A percentile compares a stretch with the other conserved stretches of the same genome.
phyloP scores from a whole-genome alignment of 2,113 vertebrate genomes.

The Spermophilus dauricus region DNA sequence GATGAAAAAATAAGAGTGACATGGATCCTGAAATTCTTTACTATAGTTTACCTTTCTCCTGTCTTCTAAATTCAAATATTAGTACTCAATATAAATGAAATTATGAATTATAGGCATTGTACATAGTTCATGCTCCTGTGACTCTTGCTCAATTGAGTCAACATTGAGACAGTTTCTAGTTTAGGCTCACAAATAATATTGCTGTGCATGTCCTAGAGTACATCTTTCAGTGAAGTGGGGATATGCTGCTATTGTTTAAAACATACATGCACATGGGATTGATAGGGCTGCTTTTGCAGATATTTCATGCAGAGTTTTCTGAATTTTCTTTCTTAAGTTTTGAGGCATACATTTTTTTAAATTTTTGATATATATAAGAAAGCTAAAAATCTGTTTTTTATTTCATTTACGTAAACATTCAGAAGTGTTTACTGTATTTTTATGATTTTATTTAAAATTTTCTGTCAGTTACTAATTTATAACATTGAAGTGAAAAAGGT shows the following conservation, averaged over 20 bases:
- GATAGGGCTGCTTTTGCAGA: neutral
- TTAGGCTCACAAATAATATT: neutral
- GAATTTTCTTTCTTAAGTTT: neutral
- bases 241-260: neutral
- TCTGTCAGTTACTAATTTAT: neutral
- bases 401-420: neutral
- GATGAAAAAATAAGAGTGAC: neutral
- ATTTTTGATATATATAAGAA: neutral
- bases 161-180: neutral
- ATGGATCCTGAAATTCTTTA: neutral
- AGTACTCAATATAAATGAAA: neutral
- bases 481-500: neutral
- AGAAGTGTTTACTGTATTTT: neutral
- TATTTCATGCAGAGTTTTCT: neutral
- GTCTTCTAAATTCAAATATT: neutral
- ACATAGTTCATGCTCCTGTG: neutral
- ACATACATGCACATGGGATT: rapidly evolving
- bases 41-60: neutral
- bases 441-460: neutral
- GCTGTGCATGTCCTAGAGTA: neutral
- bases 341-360: neutral
- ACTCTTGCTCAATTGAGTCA: too few relatives aligned
- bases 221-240: neutral
- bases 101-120: neutral
- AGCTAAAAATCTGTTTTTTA: neutral